Base-by-base conservation (phyloP, 2,888 invertebrate species). In the Hirudinaria manillensis region DNA sequence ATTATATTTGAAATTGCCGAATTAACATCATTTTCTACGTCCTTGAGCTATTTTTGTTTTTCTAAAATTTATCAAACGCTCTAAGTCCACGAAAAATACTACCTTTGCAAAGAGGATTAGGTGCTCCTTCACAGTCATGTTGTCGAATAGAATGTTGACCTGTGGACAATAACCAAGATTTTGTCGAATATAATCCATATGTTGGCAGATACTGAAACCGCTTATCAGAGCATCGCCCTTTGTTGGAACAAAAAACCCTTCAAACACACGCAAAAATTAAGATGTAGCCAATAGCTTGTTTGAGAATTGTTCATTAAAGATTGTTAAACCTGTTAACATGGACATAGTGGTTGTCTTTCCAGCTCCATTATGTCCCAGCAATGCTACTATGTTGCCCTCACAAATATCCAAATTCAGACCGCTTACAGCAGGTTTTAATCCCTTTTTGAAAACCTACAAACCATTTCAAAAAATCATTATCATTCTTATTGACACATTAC, bases 341-440 rank as follows among this genome's bases (percentile, higher is more conserved):
- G 92, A 92, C 88, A 94, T 93, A 0, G 93, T 93, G 0, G 94
- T 94, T 0, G 93, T 93, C 87, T 92, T 92, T 56, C 93, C 92
- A 71, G 91, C 92, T 7, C 92, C 92, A 83, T 92, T 92, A 83
- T 92, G 92, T 0, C 94, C 94, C 34, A 94, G 2, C 24, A 94
- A 86, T 27, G 79, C 91, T 0, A 75, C 76, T 56, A 77, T 77
- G 36, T 77, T 71, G 10, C 77, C 77, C 55, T 77, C 91, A 0
- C 90, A 90, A 80, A 93, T 90, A 78, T 90, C 89, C 82, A 93
- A 83, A 21, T 88, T 87, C 6, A 93, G 86, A 77, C 89, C 87
- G 79, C 89, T 87, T 0, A 93, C 89, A 19, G 90, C 92, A 3
- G 84, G 81, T 79, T 82, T 55, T 27, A 27, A 24, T n/a, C 27